A percentile compares a stretch with the other conserved stretches of the same genome.
These are phyloP conservation scores for Sciurus vulgaris DNA, from an alignment of 2,797 vertebrate genomes.

Conservation along the genomic window DNA sequence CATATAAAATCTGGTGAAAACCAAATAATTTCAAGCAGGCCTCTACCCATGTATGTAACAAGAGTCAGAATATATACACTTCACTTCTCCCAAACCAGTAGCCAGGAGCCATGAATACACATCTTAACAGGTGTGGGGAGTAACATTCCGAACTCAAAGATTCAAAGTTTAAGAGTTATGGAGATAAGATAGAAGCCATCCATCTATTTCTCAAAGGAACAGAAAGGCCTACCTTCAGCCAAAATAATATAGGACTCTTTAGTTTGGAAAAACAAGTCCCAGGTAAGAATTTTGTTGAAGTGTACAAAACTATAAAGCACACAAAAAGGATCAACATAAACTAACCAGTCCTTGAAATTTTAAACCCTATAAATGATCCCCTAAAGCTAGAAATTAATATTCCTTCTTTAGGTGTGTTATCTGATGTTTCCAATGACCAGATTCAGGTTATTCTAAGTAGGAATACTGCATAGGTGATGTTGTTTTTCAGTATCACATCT, in stretches of 20 bases:
- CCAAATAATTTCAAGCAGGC: not conserved
- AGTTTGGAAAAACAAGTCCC: not conserved
- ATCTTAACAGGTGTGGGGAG: not conserved
- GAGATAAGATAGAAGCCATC: not conserved
- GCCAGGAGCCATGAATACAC: not conserved
- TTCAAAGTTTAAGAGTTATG: not conserved
- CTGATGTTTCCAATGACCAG: too few relatives aligned
- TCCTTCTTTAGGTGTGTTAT: too few relatives aligned
- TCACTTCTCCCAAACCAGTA: not conserved
- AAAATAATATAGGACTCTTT: not conserved
- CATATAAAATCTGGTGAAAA: not conserved
- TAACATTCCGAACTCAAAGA: not conserved
- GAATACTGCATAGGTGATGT: too few relatives aligned
- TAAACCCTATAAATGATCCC: not conserved
- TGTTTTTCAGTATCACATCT: too few relatives aligned
- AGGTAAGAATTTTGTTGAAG: not conserved
- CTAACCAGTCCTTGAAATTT: not conserved
- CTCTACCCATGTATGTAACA: not conserved
- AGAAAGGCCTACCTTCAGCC: not conserved
- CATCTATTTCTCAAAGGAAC: not conserved
- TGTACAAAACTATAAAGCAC: not conserved
- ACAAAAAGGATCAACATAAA: slow-evolving; percentile 15
- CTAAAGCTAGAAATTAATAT: not conserved
- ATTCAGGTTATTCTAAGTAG: too few relatives aligned
- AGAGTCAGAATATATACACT: not conserved